A percentile compares a stretch with the other conserved stretches of the same genome.
Conservation (phyloP, 1,140 invertebrate genomes). For the Thaumetopoea pityocampa region DNA sequence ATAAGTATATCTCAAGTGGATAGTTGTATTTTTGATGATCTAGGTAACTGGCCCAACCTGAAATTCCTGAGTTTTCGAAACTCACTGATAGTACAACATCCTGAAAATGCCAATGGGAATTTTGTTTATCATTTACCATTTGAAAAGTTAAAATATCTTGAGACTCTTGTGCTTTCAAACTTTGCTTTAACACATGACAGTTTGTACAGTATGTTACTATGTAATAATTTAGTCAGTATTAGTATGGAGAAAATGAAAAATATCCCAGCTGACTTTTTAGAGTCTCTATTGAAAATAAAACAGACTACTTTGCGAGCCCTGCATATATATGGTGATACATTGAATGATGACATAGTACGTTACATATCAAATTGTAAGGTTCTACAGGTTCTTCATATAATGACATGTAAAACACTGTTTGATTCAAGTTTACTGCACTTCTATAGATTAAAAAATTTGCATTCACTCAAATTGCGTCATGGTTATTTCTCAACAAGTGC, state of each 20-base stretch:
- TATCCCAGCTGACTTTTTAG: conserved; percentile 69
- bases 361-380: conserved; percentile 66
- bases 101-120: conserved; percentile 63
- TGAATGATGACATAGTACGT: conserved; percentile 70
- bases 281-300: conserved; percentile 63
- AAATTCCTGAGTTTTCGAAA: conserved; percentile 74
- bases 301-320: conserved; percentile 59
- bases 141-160: conserved; percentile 64
- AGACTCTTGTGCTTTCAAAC: conserved; percentile 69
- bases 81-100: conserved; percentile 66
- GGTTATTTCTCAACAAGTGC: conserved; percentile 72
- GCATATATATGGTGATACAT: conserved; percentile 71
- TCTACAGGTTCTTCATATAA: conserved; percentile 68
- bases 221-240: conserved; percentile 66
- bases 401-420: conserved; percentile 74
- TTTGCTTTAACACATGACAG: conserved; percentile 69
- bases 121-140: conserved; percentile 72
- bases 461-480: conserved; percentile 70
- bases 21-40: conserved; percentile 72
- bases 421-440: conserved; percentile 70
- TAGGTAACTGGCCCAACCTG: conserved; percentile 68
- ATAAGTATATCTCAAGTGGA: conserved; percentile 75
- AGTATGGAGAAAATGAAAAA: conserved; percentile 77
- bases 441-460: conserved; percentile 63
- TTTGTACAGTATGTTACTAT: conserved; percentile 69